Conservation (phyloP, 2,888 invertebrate genomes). For the Atethmia centrago region DNA sequence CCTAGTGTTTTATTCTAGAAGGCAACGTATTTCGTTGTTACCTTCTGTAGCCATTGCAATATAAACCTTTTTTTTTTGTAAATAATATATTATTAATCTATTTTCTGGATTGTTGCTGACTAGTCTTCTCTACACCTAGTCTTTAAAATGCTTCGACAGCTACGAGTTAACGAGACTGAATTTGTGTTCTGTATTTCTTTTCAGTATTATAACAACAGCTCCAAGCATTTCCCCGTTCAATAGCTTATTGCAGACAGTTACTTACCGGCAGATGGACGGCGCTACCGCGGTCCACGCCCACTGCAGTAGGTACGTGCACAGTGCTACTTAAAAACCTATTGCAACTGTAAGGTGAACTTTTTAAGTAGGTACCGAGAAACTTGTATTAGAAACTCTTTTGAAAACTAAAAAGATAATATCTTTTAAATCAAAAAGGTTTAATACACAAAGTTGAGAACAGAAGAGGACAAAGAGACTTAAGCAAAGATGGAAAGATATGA, state of each 20-base stretch:
- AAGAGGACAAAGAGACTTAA: too few species aligned
- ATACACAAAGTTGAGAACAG: too few species aligned
- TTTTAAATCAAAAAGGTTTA: too few species aligned
- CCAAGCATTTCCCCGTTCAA: slow-evolving; percentile 29
- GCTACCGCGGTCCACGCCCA: slow-evolving; percentile 75
- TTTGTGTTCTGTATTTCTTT: too few species aligned
- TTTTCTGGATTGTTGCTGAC: not conserved
- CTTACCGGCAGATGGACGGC: slow-evolving; percentile 79
- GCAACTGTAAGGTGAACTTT: slow-evolving; percentile 36
- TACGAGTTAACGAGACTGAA: not conserved
- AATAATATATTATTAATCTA: too few species aligned
- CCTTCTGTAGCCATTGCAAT: not conserved
- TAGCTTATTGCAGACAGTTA: slow-evolving; percentile 74
- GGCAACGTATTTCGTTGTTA: not conserved
- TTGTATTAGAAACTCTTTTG: slow-evolving; percentile 6
- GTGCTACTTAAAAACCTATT: slow-evolving; percentile 41
- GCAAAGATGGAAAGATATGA: too few species aligned
- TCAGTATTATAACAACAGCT: slow-evolving; percentile 33
- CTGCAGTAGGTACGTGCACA: slow-evolving; percentile 48
- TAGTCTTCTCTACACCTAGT: not conserved
- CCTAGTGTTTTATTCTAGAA: not conserved
- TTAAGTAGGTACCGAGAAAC: slow-evolving; percentile 13
- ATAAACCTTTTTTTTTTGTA: not conserved
- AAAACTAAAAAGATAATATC: too few species aligned
- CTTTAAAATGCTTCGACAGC: not conserved